Base-by-base conservation (phyloP, 2,888 invertebrate genomes). In the Caradrina kadenii region DNA sequence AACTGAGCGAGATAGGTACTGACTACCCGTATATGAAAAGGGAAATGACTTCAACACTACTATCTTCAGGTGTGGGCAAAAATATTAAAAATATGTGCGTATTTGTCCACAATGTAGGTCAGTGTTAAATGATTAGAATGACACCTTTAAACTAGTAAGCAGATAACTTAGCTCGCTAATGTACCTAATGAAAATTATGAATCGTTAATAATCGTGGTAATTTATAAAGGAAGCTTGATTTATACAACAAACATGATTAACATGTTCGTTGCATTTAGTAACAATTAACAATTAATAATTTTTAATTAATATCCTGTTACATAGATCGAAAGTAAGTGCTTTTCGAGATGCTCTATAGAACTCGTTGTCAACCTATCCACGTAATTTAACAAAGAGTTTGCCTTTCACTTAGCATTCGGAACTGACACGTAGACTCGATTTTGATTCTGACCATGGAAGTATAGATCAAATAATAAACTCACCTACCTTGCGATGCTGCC, bases 361-460 rank as follows among this genome's bases (percentile, higher is more conserved):
- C 84, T 86, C 81, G 89, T 90, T 90, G 88, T 87, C 88, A 91
- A 88, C 80, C 87, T 84, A 89, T 87, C 83, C 88, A 89, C 89
- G 91, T 92, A 91, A 92, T 93, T 91, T 89, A 92, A 91, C 93
- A 93, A 93, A 93, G 94, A 93, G 91, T 93, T 92, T 88, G 90
- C 95, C 95, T 95, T 95, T 95, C 95, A 95, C 95, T 94, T 91
- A 92, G 88, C 92, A 91, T 90, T 93, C 91, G 89, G 86, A 92
- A 90, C 90, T 94, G 95, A 95, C 95, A 95, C 95, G 95, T 94
- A 92, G 88, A 89, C 93, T 91, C 84, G 89, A 91, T 91, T 93
- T 92, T 91, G 87, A 87, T 87, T 89, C 83, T 88, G 87, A 84
- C 81, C 84, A 78, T 86, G 76, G 81, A 83, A 88, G 79, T 83